Conservation (phyloP, 64 coral and sea anemone species). For the Montipora capricornis region DNA sequence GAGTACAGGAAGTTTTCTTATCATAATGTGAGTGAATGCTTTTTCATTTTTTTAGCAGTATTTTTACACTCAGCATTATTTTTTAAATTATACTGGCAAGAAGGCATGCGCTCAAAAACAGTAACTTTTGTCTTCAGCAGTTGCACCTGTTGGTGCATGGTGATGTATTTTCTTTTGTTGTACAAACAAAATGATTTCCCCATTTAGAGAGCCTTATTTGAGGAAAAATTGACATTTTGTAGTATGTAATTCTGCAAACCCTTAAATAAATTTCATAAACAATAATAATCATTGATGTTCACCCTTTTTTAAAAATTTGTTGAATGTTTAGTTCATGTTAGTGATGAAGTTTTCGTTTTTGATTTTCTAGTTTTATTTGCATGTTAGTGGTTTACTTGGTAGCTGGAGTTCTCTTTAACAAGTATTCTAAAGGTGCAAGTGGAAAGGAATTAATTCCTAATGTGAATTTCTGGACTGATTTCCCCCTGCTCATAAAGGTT, state of each 20-base stretch:
- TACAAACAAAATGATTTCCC: too few species aligned
- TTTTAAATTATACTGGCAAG: too few species aligned
- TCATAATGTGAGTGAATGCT: constrained; percentile 59
- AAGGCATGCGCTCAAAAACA: too few species aligned
- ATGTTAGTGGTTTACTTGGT: constrained; percentile 68
- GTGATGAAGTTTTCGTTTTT: neutral
- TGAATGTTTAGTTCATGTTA: neutral
- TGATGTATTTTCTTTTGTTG: too few species aligned
- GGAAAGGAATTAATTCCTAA: constrained; percentile 76
- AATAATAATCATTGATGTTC: too few species aligned
- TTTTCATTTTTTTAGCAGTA: too few species aligned
- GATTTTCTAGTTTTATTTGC: constrained; percentile 60
- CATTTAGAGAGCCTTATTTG: too few species aligned
- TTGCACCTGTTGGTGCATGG: neutral
- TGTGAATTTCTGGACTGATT: constrained; percentile 70
- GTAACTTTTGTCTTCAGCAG: neutral
- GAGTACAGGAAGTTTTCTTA: constrained; percentile 48
- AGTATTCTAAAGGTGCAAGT: constrained; percentile 61
- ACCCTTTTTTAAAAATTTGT: neutral
- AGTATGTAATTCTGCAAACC: too few species aligned
- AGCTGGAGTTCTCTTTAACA: constrained; percentile 71
- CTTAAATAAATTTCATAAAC: too few species aligned
- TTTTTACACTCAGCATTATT: too few species aligned
- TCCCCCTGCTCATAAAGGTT: constrained; percentile 79
- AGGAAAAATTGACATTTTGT: too few species aligned